phyloP scores from a whole-genome alignment of 2,113 vertebrate genomes.

The Pica pica region DNA sequence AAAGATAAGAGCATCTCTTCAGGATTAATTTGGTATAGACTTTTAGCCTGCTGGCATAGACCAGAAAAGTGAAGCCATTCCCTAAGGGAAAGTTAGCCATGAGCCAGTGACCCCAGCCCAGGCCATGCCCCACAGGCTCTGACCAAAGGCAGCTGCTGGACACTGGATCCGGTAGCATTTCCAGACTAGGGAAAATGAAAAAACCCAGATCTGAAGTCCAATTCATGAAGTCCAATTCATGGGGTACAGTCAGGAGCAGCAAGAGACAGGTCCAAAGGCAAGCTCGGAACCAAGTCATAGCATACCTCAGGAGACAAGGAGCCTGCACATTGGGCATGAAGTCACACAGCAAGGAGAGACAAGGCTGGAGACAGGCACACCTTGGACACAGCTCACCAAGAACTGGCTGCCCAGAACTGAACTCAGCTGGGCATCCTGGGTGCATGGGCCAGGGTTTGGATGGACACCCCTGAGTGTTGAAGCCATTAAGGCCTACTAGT shows the following conservation, averaged over 20 bases:
- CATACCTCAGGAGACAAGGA: background rate
- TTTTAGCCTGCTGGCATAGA: background rate
- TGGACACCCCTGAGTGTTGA: too few species aligned
- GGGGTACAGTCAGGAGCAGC: background rate
- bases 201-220: background rate
- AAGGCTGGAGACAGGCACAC: background rate
- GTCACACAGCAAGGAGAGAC: background rate
- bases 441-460: accelerated
- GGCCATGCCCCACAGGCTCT: accelerated
- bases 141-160: background rate
- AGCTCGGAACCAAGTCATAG: background rate
- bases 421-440: background rate
- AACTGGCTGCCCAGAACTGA: background rate
- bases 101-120: background rate
- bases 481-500: background rate
- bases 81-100: background rate
- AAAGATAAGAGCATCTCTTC: background rate
- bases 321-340: background rate
- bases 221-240: background rate
- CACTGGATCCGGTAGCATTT: background rate
- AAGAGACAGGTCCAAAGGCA: background rate
- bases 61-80: background rate
- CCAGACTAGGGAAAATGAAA: background rate
- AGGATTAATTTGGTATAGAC: background rate
- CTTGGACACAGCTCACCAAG: background rate